Conservation (phyloP, 2,797 vertebrate species). For the Mus caroli region DNA sequence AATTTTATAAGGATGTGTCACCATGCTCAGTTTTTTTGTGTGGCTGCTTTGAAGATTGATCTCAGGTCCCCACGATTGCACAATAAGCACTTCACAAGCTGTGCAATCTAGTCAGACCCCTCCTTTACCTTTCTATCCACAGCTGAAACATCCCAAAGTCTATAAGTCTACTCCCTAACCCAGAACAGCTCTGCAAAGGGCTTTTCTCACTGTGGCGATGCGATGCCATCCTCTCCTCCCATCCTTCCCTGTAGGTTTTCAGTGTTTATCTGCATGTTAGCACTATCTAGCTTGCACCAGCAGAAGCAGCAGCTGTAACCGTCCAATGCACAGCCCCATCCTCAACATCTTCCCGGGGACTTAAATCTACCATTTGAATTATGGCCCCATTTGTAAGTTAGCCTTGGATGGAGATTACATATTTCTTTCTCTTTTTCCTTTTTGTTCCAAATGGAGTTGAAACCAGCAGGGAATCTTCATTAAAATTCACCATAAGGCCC, state of each 20-base stretch:
- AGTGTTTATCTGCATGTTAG: neutral
- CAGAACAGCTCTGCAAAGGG: neutral
- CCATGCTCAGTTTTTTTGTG: neutral
- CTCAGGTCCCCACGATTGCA: neutral
- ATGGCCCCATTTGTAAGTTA: constrained; percentile 83
- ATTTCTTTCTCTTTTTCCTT: neutral
- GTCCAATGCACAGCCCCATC: no score
- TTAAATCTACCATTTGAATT: constrained; percentile 76
- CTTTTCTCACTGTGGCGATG: neutral
- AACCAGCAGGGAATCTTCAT: constrained; percentile 86
- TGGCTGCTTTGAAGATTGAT: neutral
- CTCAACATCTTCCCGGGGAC: constrained; percentile 49
- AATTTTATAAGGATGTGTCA: neutral
- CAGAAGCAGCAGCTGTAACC: neutral
- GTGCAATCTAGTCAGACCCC: neutral
- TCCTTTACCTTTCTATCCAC: neutral
- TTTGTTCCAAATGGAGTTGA: constrained; percentile 74
- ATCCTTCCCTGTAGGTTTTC: neutral
- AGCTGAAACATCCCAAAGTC: neutral
- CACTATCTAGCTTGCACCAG: neutral
- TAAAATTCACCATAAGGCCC: constrained; percentile 87
- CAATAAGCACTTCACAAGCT: neutral
- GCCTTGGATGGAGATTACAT: constrained; percentile 63
- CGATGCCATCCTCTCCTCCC: neutral
- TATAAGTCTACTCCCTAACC: neutral